Evolutionary conservation across 1,140 invertebrate species (phyloP).

Genomic region (Euwallacea fornicatus): DNA sequence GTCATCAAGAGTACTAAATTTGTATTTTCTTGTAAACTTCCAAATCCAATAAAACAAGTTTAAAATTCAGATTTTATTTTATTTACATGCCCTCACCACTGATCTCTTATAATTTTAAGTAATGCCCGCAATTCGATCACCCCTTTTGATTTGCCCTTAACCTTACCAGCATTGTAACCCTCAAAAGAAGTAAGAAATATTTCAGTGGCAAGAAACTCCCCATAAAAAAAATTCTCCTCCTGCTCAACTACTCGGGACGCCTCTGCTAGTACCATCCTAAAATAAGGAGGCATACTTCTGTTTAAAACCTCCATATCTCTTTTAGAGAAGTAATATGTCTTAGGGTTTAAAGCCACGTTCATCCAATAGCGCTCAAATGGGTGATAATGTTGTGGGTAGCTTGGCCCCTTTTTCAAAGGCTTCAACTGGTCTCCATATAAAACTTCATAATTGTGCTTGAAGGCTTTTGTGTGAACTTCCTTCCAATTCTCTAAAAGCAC

Average conservation of each 20-base stretch:
- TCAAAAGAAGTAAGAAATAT: conserved; percentile 39
- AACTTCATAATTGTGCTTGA: conserved; percentile 10
- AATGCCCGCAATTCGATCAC: background rate
- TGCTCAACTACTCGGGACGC: conserved; percentile 46
- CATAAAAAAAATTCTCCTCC: conserved; percentile 38
- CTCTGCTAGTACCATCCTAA: conserved; percentile 45
- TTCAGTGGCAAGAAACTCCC: conserved; percentile 43
- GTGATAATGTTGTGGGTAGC: conserved; percentile 12
- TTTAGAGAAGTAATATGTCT: conserved; percentile 22
- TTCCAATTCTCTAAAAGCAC: conserved; percentile 34
- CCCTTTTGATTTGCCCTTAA: background rate
- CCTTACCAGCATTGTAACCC: conserved; percentile 10
- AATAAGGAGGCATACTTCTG: conserved; percentile 38
- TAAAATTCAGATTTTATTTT: too few species aligned
- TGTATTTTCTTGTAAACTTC: too few species aligned
- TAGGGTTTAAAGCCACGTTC: conserved; percentile 32
- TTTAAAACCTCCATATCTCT: conserved; percentile 40
- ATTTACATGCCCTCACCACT: background rate
- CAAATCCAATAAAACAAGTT: too few species aligned
- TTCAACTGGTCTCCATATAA: conserved; percentile 5
- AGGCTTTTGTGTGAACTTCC: conserved; percentile 18
- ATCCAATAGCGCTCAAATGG: conserved; percentile 42
- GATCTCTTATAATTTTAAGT: background rate
- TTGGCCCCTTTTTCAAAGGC: background rate
- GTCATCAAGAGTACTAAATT: too few species aligned